Conservation (phyloP, 2,888 invertebrate species). For the Choreutis nemorana region DNA sequence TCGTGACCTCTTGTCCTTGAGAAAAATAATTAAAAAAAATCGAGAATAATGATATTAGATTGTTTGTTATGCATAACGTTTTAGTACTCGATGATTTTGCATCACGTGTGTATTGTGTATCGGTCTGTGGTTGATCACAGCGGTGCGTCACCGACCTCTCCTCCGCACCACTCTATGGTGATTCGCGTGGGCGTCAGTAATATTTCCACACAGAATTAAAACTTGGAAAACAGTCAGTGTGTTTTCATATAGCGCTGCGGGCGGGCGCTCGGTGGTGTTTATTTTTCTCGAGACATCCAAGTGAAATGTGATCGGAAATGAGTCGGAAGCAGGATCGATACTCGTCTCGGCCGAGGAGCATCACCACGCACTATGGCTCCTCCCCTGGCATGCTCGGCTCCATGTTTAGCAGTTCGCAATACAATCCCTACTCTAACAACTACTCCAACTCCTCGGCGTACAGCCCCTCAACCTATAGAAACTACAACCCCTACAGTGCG, state of each 20-base stretch:
- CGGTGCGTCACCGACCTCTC: constrained; percentile 36
- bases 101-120: constrained; percentile 26
- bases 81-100: not conserved
- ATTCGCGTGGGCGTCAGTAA: constrained; percentile 40
- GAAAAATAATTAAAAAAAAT: not conserved
- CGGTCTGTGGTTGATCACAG: constrained; percentile 25
- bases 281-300: not conserved
- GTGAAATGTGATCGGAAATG: constrained; percentile 45
- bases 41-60: not conserved
- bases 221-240: constrained; percentile 44
- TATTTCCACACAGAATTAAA: constrained; percentile 49
- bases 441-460: constrained; percentile 35
- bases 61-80: not conserved
- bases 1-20: constrained; percentile 28
- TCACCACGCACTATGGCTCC: constrained; percentile 48
- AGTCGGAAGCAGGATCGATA: constrained; percentile 57
- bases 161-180: constrained; percentile 27
- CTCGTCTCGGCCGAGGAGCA: constrained; percentile 43
- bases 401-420: constrained; percentile 37
- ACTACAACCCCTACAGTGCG: constrained; percentile 52
- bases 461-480: constrained; percentile 43
- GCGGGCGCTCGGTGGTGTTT: too few relatives aligned
- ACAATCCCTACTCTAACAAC: constrained; percentile 40
- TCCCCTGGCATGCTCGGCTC: constrained; percentile 53
- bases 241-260: constrained; percentile 37